Conservation (phyloP, 2,113 vertebrate genomes). For the Oncorhynchus kisutch region DNA sequence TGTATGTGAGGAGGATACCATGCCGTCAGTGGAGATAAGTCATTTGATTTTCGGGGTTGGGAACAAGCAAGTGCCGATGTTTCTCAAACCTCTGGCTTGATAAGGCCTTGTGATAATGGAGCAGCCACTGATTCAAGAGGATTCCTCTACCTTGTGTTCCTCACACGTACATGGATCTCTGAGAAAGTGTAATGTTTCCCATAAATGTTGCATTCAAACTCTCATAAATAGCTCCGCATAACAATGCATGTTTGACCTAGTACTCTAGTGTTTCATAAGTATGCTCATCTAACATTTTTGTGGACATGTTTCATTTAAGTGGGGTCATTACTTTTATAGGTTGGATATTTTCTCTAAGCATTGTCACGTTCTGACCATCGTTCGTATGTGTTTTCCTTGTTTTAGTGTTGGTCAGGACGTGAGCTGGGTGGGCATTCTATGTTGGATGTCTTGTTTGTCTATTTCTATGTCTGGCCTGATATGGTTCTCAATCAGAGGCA, state of each 20-base stretch:
- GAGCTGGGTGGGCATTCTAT: too few species aligned
- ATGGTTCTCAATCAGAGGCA: too few species aligned
- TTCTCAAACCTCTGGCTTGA: slow-evolving; percentile 56
- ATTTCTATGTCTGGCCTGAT: too few species aligned
- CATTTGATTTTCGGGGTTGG: slow-evolving; percentile 54
- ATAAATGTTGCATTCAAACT: slow-evolving; percentile 8
- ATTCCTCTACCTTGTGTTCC: slow-evolving; percentile 30
- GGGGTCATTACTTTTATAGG: not conserved
- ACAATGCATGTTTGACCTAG: too few species aligned
- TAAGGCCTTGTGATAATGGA: slow-evolving; percentile 53
- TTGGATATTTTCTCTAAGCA: not conserved
- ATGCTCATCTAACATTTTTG: too few species aligned
- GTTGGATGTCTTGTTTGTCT: too few species aligned
- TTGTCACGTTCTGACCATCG: too few species aligned
- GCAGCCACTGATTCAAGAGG: slow-evolving; percentile 20
- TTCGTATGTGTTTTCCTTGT: too few species aligned
- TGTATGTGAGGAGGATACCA: slow-evolving; percentile 38
- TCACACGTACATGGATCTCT: slow-evolving; percentile 32
- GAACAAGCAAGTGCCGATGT: slow-evolving; percentile 64
- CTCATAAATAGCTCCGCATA: slow-evolving; percentile 22
- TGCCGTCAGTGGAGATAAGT: slow-evolving; percentile 58
- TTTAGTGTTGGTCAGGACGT: too few species aligned
- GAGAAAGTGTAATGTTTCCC: slow-evolving; percentile 43
- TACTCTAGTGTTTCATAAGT: too few species aligned
- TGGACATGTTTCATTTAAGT: too few species aligned